Evolutionary conservation across 2,888 invertebrate species (phyloP).

Genomic region (Drymonia ruficornis): DNA sequence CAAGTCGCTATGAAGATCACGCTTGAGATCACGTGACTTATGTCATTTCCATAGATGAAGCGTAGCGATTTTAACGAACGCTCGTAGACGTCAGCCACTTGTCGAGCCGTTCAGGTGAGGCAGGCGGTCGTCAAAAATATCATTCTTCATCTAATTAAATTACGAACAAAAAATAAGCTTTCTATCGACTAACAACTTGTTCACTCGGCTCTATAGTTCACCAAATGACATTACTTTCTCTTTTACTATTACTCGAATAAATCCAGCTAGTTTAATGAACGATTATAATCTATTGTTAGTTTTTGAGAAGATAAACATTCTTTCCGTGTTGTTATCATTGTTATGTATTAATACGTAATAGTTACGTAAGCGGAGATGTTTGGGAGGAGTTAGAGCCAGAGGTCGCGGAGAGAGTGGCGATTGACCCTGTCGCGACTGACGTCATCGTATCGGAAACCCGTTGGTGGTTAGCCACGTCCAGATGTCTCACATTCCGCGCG

Average conservation of each 20-base stretch:
- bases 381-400: constrained; percentile 48
- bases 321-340: constrained; percentile 33
- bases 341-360: constrained; percentile 39
- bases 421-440: constrained; percentile 44
- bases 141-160: not conserved
- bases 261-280: constrained; percentile 1
- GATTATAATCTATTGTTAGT: constrained; percentile 25
- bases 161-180: constrained; percentile 1
- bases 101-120: too few relatives aligned
- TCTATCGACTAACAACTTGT: constrained; percentile 9
- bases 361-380: constrained; percentile 40
- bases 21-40: too few relatives aligned
- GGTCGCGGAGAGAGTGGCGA: constrained; percentile 64
- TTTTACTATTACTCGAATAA: constrained; percentile 28
- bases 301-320: constrained; percentile 16
- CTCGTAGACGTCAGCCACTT: too few relatives aligned
- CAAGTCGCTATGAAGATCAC: too few relatives aligned
- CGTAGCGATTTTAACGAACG: too few relatives aligned
- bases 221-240: constrained; percentile 30
- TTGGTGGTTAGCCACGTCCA: too few relatives aligned
- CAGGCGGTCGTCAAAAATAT: too few relatives aligned
- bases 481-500: too few relatives aligned
- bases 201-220: constrained; percentile 24
- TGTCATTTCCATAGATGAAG: too few relatives aligned
- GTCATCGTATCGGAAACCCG: constrained; percentile 39